A percentile compares a stretch with the other conserved stretches of the same genome.
These are phyloP conservation scores for Meghimatium bilineatum DNA, from an alignment of 2,888 invertebrate genomes.

Conservation along the genomic window DNA sequence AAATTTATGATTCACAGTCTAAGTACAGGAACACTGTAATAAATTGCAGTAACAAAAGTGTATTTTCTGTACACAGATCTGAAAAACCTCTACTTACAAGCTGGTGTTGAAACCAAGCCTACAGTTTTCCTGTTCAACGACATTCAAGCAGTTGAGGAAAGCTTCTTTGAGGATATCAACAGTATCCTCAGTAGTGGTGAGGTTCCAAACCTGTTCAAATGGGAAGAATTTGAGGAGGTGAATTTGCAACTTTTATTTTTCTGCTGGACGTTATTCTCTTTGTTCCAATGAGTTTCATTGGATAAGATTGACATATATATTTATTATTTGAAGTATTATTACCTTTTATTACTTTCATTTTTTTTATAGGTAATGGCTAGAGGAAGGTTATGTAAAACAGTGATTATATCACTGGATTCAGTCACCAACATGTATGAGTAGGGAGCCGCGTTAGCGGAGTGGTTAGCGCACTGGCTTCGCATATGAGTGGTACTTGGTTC, in stretches of 20 bases:
- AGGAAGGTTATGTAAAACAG: no score
- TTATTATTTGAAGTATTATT: no score
- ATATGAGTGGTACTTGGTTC: no score
- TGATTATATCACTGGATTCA: no score
- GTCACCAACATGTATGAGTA: no score
- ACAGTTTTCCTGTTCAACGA: conserved; percentile 91
- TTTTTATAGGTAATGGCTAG: no score
- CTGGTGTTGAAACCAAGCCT: conserved; percentile 86
- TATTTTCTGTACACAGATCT: conserved; percentile 80
- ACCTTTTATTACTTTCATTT: no score
- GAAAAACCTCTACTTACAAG: conserved; percentile 84
- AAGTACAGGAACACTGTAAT: no score
- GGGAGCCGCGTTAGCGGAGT: no score
- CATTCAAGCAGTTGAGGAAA: conserved; percentile 88
- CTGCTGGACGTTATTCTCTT: background rate
- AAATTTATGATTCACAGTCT: no score
- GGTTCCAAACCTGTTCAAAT: conserved; percentile 90
- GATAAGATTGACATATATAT: background rate
- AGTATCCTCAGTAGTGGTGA: conserved; percentile 92
- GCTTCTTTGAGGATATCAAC: conserved; percentile 91
- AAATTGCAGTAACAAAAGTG: background rate
- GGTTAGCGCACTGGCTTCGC: no score
- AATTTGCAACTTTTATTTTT: conserved; percentile 59
- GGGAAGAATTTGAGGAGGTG: conserved; percentile 92
- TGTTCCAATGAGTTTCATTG: background rate